phyloP scores from a whole-genome alignment of 2,888 invertebrate species.

The Thera britannica region DNA sequence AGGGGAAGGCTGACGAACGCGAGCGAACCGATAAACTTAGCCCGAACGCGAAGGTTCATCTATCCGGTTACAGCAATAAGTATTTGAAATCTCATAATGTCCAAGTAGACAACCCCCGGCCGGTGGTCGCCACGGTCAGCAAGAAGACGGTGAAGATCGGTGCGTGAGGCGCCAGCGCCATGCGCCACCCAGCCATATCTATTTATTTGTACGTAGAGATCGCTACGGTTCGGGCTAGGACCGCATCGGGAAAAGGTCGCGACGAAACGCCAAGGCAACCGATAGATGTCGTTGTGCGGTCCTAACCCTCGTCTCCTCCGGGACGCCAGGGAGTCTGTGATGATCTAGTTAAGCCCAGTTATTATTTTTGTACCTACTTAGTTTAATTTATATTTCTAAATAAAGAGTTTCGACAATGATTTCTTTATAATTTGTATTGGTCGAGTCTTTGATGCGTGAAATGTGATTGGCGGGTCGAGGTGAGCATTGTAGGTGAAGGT shows the following conservation, averaged over 20 bases:
- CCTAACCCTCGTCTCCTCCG: constrained; percentile 17
- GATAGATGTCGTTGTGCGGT: constrained; percentile 9
- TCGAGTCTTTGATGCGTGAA: constrained; percentile 67
- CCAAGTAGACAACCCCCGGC: constrained; percentile 64
- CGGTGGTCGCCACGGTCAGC: constrained; percentile 41
- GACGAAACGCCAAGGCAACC: neutral
- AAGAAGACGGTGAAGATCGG: constrained; percentile 47
- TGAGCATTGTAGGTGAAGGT: constrained; percentile 70
- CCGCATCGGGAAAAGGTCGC: constrained; percentile 20
- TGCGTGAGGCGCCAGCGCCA: constrained; percentile 34
- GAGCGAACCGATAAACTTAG: constrained; percentile 51
- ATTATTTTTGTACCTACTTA: constrained; percentile 80
- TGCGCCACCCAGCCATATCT: constrained; percentile 68
- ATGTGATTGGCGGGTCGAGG: constrained; percentile 65
- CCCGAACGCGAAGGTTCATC: constrained; percentile 43
- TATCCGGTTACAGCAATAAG: constrained; percentile 49
- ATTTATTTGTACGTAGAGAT: constrained; percentile 63
- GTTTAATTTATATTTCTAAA: constrained; percentile 77
- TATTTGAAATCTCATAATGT: constrained; percentile 67
- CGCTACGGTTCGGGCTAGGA: constrained; percentile 26
- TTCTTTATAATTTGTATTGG: constrained; percentile 65
- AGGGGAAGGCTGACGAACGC: constrained; percentile 51
- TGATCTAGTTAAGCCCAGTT: constrained; percentile 64
- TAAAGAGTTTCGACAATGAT: constrained; percentile 78
- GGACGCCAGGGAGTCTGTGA: constrained; percentile 53